Conservation (phyloP, 2,888 invertebrate genomes). For the Ophion costatus region DNA sequence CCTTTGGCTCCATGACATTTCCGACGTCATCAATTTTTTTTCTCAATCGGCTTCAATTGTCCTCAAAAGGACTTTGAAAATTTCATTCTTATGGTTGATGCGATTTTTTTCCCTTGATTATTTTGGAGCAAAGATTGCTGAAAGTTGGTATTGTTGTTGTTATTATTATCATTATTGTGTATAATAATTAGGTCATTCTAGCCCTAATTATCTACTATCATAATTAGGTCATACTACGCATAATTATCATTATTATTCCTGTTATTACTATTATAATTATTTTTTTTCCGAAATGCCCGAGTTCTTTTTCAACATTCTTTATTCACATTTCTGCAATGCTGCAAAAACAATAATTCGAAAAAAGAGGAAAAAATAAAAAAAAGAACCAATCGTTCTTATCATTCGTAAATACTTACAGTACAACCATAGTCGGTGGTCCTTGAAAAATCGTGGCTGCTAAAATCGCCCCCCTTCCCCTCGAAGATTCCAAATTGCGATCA, state of each 20-base stretch:
- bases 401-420: slow-evolving; percentile 77
- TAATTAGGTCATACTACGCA: neutral
- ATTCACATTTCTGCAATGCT: neutral
- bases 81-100: too few species aligned
- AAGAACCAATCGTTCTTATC: neutral
- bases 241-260: neutral
- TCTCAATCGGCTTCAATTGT: neutral
- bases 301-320: too few species aligned
- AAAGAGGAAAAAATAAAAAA: neutral
- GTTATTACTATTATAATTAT: neutral
- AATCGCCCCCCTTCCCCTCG: slow-evolving; percentile 20
- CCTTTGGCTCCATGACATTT: neutral
- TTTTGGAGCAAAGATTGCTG: too few species aligned
- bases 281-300: neutral
- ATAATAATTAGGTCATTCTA: too few species aligned
- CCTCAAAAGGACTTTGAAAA: neutral
- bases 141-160: too few species aligned
- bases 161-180: too few species aligned
- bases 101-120: too few species aligned
- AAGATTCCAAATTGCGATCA: neutral
- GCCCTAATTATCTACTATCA: neutral
- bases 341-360: neutral
- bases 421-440: slow-evolving; percentile 81
- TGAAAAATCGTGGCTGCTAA: slow-evolving; percentile 68
- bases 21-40: neutral